Evolutionary conservation across 2,888 invertebrate genomes (phyloP), one percentile per base, ranked within the genome.

Genomic region (Balanococcus diminutus): DNA sequence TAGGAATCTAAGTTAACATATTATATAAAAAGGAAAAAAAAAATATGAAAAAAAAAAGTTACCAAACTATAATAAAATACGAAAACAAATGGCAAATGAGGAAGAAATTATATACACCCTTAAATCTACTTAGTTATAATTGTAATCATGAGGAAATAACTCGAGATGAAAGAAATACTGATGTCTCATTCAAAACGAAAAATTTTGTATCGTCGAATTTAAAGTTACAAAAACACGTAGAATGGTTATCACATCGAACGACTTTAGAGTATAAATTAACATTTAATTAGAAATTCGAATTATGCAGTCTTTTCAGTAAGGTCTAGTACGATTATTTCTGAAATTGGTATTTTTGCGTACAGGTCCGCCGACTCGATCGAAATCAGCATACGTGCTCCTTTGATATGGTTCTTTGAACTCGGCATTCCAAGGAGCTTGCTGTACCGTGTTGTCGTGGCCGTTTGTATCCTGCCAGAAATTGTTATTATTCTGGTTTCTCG

Each of bases 251-350:
- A 81, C 67, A 51, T 51, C 31, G 9, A 75, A 19, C 9, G 31
- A 14, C 11, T 11, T 42, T 51, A 6, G 19, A 19, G 19, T 14
- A 42, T 14, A 11, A 51, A 51, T 51, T 51, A 51, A 6, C 19
- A 51, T 6, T 19, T 51, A 51, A 51, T 51, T 36, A 36, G 19
- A 51, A 51, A 19, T 51, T 51, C 51, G 4, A 51, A 51, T n/a
- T 51, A 51, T 75, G 31, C 67, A 84, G 84, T 84, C 31, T 67
- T 67, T 56, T 82, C 42, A 81, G 14, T 79, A 85, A 79, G 79
- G 85, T 25, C 72, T 28, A 11, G 67, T 14, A 2, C 84, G 67
- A 5, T 61, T 42, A 9, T 67, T 84, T 3, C 4, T 9, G 28
- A 22, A 84, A 39, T 67, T 84, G 1, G 6, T 11, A 36, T 67